These are phyloP conservation scores for Passer domesticus DNA, from an alignment of 2,113 vertebrate genomes.

Conservation along the genomic window DNA sequence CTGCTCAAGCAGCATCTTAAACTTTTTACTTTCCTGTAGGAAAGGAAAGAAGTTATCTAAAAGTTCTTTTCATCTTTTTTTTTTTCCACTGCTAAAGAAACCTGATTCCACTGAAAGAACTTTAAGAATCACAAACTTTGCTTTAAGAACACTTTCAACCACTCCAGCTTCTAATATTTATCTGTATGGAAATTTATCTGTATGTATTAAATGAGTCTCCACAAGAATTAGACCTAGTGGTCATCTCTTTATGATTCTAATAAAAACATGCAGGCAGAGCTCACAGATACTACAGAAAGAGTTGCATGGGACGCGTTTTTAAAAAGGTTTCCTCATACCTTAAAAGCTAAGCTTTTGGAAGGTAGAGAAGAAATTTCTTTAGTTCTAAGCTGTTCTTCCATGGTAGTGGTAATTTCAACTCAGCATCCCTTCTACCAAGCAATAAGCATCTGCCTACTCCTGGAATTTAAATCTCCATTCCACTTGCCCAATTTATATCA, in stretches of 20 bases:
- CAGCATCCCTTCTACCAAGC: background rate
- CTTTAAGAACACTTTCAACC: background rate
- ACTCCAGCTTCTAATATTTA: background rate
- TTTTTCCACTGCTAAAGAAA: background rate
- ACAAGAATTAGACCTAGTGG: background rate
- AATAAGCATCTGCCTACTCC: background rate
- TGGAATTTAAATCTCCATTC: background rate
- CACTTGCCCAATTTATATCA: background rate
- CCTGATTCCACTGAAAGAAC: background rate
- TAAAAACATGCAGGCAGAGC: background rate
- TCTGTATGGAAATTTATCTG: background rate
- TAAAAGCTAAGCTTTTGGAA: background rate
- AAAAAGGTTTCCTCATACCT: background rate
- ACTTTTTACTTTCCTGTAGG: background rate
- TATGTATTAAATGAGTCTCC: background rate
- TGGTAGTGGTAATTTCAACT: background rate
- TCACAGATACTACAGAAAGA: background rate
- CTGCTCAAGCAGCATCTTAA: background rate
- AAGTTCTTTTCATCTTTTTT: background rate
- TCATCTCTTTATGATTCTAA: background rate
- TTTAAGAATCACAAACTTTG: background rate
- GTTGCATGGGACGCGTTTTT: rapidly evolving
- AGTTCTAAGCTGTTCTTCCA: background rate
- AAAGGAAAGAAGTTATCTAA: background rate
- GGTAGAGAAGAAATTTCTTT: background rate